phyloP scores from a whole-genome alignment of 2,113 vertebrate species.

The Dermatemys mawii region DNA sequence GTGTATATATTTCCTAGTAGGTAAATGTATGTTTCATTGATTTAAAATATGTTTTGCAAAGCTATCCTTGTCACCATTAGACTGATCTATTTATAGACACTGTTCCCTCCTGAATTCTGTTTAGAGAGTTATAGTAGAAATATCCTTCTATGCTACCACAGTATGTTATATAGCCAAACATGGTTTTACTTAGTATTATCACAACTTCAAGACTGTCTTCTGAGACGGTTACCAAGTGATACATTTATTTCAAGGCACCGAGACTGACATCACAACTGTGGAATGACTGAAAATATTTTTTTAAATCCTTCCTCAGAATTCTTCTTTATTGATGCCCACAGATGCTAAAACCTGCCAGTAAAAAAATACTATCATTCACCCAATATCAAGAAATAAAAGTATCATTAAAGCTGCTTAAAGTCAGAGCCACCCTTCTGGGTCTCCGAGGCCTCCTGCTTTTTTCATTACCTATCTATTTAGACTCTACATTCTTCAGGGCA shows the following conservation, averaged over 20 bases:
- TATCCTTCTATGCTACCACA: background rate
- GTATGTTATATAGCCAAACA: background rate
- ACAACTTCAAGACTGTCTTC: background rate
- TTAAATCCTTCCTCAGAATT: background rate
- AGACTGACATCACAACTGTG: background rate
- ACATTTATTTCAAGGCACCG: background rate
- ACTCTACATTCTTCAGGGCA: background rate
- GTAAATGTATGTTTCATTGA: slow-evolving; percentile 48
- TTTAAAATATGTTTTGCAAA: slow-evolving; percentile 62
- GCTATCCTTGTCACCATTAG: slow-evolving; percentile 25
- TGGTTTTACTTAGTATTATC: background rate
- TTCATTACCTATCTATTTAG: background rate
- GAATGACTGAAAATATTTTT: background rate
- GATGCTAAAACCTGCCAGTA: background rate
- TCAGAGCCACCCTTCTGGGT: background rate
- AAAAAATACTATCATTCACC: rapidly evolving
- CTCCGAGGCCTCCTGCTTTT: background rate
- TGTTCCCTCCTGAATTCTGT: slow-evolving; percentile 36
- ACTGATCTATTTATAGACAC: slow-evolving; percentile 55
- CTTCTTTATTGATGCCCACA: background rate
- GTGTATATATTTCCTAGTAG: slow-evolving; percentile 50
- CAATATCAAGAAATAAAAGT: background rate
- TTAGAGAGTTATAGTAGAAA: slow-evolving; percentile 43
- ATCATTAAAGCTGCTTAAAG: background rate
- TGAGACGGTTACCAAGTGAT: background rate